phyloP scores from a whole-genome alignment of 2,797 vertebrate genomes.

The Hemitrygon akajei region DNA sequence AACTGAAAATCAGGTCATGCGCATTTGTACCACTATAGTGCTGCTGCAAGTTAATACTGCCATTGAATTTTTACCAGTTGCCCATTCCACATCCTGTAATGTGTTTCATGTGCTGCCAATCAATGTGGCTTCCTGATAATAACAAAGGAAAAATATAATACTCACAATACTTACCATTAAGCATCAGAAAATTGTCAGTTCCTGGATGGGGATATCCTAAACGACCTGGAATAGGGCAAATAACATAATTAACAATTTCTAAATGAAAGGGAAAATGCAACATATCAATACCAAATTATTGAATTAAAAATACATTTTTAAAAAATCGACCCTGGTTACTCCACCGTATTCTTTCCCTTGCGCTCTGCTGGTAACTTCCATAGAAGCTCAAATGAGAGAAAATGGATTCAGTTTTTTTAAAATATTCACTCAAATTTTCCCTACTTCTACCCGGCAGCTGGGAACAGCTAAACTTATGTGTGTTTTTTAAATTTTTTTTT shows the following conservation, averaged over 20 bases:
- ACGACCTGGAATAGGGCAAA: constrained; percentile 49
- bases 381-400: not conserved
- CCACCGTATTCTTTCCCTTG: not conserved
- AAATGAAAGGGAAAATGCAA: not conserved
- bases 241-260: not conserved
- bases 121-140: not conserved
- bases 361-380: not conserved
- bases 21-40: not conserved
- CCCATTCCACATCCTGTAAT: not conserved
- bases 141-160: not conserved
- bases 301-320: too few relatives aligned
- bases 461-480: too few relatives aligned
- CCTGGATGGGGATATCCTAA: constrained; percentile 90
- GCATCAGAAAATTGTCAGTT: constrained; percentile 92
- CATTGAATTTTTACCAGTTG: not conserved
- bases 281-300: not conserved
- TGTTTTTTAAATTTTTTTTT: too few relatives aligned
- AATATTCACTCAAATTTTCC: not conserved
- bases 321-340: not conserved
- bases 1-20: not conserved
- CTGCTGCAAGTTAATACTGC: not conserved
- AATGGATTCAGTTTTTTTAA: not conserved
- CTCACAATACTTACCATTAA: constrained; percentile 82
- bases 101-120: not conserved
- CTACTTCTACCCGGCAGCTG: not conserved